Base-by-base conservation (phyloP, 1,140 invertebrate genomes). In the Orius laevigatus region DNA sequence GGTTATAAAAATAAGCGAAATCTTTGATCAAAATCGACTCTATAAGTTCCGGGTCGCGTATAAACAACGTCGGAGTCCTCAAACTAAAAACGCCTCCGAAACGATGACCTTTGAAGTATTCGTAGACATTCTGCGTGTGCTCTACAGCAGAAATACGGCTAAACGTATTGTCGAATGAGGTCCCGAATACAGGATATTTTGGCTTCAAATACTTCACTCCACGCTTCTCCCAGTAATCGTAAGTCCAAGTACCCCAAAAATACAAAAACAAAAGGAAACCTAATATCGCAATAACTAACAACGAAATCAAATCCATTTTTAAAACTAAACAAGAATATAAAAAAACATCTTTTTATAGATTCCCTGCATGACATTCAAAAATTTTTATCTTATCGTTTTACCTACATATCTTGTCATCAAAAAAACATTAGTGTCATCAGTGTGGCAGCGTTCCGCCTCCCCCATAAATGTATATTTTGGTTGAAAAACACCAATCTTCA, bases 1-100 rank as follows among this genome's bases (percentile, higher is more conserved):
- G 68, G 53, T 72, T 67, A 25, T 61, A 51, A 33, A 76, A 75
- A 32, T 63, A 54, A 19, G 63, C 56, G 35, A 76, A 76, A 54
- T 78, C 72, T 55, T 71, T 74, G 3, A 73, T 65, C n/a, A 78
- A 48, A 1, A 80, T 65, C 11, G 65, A 58, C 54, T 76, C 76
- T 0, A 77, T 64, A 0, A 81, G 54, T 8, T 74, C 69, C 12
- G 73, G 59, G 56, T 80, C 73, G 5, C 69, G 60, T 2, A 73
- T 41, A 0, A 74, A 50, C 3, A 73, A 49, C 6, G 62, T 55
- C 0, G 73, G 72, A 2, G 65, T 63, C 3, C 60, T 57, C 54
- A 64, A 54, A 2, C 65, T 57, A 55, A 61, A 68, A 31, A 60
- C 59, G 9, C 68, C 63, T 6, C 39, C 53, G 19, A 48, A 56